Evolutionary conservation across 2,113 vertebrate species (phyloP).

Genomic region (Plecotus auritus): DNA sequence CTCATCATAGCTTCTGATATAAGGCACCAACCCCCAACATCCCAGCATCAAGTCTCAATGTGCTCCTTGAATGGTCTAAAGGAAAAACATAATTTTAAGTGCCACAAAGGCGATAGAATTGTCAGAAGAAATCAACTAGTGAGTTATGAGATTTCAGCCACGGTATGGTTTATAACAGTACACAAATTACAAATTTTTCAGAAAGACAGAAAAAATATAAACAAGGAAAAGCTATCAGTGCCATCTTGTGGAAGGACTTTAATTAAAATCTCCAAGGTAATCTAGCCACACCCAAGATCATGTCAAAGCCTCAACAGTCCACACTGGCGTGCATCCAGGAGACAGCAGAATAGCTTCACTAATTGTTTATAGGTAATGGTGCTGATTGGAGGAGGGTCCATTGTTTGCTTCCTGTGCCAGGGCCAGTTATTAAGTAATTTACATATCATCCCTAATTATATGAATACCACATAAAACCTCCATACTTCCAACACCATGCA

Average conservation of each 20-base stretch:
- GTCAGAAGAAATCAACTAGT: background rate
- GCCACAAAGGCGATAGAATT: background rate
- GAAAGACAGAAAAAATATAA: background rate
- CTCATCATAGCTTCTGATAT: background rate
- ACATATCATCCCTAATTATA: background rate
- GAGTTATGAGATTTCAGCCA: background rate
- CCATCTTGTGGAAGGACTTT: constrained; percentile 71
- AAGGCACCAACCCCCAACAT: background rate
- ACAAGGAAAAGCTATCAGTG: constrained; percentile 63
- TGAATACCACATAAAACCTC: background rate
- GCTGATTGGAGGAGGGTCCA: background rate
- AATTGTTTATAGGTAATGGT: background rate
- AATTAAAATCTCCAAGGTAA: constrained; percentile 53
- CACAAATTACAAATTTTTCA: background rate
- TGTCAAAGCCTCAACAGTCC: background rate
- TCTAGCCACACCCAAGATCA: constrained; percentile 31
- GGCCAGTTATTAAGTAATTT: background rate
- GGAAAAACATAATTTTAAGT: background rate
- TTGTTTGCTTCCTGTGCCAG: background rate
- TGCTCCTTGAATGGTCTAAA: background rate
- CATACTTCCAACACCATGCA: background rate
- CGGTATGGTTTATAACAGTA: background rate
- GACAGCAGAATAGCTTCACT: background rate
- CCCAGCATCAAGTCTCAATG: background rate
- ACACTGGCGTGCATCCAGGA: accelerated